Evolutionary conservation across 2,888 invertebrate species (phyloP).

Genomic region (Erebia epiphron): DNA sequence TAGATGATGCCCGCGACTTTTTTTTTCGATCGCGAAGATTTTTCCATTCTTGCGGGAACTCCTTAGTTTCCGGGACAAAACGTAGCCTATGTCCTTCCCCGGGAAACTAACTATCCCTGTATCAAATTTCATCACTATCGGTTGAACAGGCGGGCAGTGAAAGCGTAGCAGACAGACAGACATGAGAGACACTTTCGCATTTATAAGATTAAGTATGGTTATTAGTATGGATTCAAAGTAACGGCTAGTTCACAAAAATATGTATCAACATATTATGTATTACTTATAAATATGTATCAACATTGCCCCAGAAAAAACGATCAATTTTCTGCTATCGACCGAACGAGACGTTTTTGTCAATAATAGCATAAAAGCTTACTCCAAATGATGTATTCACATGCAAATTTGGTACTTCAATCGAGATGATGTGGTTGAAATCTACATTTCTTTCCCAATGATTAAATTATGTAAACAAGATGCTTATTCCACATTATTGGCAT

Average conservation of each 20-base stretch:
- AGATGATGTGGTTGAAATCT: conserved; percentile 3
- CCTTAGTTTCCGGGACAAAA: no score
- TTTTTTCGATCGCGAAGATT: no score
- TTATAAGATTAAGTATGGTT: no score
- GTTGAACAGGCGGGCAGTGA: no score
- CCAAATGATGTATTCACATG: conserved; percentile 8
- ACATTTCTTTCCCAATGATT: conserved; percentile 10
- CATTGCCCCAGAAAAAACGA: neutral
- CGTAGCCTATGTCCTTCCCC: no score
- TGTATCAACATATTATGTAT: neutral
- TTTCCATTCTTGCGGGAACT: no score
- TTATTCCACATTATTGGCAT: conserved; percentile 49
- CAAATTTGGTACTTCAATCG: conserved; percentile 18
- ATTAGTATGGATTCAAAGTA: no score
- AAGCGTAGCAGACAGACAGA: no score
- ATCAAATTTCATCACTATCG: no score
- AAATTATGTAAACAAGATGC: conserved; percentile 25
- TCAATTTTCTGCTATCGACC: neutral
- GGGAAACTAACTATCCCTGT: no score
- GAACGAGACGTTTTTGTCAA: neutral
- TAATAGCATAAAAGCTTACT: conserved; percentile 18
- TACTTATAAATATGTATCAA: no score
- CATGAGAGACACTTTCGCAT: no score
- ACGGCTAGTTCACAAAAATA: neutral
- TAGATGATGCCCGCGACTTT: neutral